Conservation (phyloP, 2,113 vertebrate genomes). For the Leuciscus idus region DNA sequence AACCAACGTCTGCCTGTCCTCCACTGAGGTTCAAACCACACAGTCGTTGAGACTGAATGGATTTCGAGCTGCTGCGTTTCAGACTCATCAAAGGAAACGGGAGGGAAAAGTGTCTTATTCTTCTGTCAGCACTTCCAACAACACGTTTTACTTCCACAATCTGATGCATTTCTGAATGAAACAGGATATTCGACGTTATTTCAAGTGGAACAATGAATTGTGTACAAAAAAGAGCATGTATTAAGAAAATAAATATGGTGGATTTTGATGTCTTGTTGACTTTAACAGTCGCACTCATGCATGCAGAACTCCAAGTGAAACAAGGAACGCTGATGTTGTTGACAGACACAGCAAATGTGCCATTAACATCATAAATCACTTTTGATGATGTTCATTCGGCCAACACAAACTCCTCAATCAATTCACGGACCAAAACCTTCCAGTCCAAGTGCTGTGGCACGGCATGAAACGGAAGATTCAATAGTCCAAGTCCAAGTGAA, state of each 20-base stretch:
- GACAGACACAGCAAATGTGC: conserved; percentile 61
- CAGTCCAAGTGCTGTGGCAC: conserved; percentile 33
- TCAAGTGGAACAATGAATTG: neutral
- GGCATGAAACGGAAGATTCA: too few relatives aligned
- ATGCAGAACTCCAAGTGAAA: conserved; percentile 50
- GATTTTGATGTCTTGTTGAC: conserved; percentile 55
- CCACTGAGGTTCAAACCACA: conserved; percentile 26
- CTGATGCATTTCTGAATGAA: neutral
- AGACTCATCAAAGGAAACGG: neutral
- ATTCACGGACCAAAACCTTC: conserved; percentile 50
- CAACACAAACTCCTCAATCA: conserved; percentile 50
- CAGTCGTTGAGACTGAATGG: conserved; percentile 11
- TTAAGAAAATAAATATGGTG: conserved; percentile 44
- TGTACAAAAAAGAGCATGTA: neutral
- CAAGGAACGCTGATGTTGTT: conserved; percentile 55
- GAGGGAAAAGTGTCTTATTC: neutral
- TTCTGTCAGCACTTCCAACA: neutral
- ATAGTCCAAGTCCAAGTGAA: too few relatives aligned
- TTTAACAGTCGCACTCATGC: conserved; percentile 53
- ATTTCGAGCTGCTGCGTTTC: conserved; percentile 27
- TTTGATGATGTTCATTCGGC: conserved; percentile 55
- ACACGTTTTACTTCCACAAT: neutral
- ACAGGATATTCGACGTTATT: neutral
- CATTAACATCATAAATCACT: conserved; percentile 70
- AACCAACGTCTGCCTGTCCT: neutral